Percentiles rank a stretch among this genome's conserved stretches.
These are phyloP conservation scores for Zaprionus vittiger DNA, from an alignment of 1,140 invertebrate genomes.

Conservation along the genomic window DNA sequence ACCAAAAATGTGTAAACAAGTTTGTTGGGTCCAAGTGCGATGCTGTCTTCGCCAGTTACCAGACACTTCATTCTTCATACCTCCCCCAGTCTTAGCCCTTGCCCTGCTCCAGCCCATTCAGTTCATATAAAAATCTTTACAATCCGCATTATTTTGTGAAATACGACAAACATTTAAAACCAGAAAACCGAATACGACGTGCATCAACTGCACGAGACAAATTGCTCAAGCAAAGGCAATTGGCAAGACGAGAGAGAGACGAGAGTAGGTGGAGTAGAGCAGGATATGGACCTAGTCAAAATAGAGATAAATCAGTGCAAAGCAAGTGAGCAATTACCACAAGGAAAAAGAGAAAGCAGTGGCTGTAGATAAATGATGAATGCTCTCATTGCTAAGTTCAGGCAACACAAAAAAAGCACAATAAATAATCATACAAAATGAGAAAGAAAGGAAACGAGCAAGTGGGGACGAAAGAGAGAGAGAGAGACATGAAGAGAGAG, in stretches of 20 bases:
- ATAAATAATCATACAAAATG: slow-evolving; percentile 45
- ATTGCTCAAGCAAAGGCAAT: slow-evolving; percentile 42
- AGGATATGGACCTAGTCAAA: slow-evolving; percentile 15
- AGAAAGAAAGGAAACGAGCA: not conserved
- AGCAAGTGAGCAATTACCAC: slow-evolving; percentile 55
- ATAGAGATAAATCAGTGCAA: slow-evolving; percentile 58
- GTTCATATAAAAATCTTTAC: slow-evolving; percentile 42
- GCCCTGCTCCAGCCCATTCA: slow-evolving; percentile 15
- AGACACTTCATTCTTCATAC: slow-evolving; percentile 1
- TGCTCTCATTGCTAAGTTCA: slow-evolving; percentile 26
- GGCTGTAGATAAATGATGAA: slow-evolving; percentile 42
- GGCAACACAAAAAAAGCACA: slow-evolving; percentile 7
- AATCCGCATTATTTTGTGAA: slow-evolving; percentile 53
- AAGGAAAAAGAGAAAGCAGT: slow-evolving; percentile 17
- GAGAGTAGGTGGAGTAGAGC: not conserved
- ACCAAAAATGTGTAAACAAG: slow-evolving; percentile 81
- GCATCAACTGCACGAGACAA: slow-evolving; percentile 68
- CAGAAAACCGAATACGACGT: slow-evolving; percentile 33
- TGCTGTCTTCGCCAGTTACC: slow-evolving; percentile 50
- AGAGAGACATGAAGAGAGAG: not conserved
- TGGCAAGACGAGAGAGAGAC: not conserved
- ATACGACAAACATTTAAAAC: slow-evolving; percentile 43
- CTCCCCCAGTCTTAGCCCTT: not conserved
- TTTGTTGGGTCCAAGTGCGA: slow-evolving; percentile 74
- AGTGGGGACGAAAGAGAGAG: not conserved